These are phyloP conservation scores for Diogma glabrata DNA, from an alignment of 2,888 invertebrate genomes.

Conservation along the genomic window DNA sequence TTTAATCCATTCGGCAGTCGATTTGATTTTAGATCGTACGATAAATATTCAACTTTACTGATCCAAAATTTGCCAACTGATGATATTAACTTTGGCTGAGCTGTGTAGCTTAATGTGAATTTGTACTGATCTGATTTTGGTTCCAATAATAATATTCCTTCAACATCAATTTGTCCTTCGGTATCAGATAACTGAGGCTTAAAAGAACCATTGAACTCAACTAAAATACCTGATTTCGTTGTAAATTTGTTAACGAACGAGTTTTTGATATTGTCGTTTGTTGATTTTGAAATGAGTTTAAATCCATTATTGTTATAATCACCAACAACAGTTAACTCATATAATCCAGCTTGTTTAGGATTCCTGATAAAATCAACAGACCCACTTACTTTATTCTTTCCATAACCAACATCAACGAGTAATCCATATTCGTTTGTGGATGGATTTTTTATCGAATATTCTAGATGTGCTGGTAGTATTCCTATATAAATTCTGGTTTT, in stretches of 20 bases:
- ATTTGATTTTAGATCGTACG: conserved; percentile 25
- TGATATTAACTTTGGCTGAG: conserved; percentile 33
- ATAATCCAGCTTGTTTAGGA: background rate
- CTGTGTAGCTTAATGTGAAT: conserved; percentile 10
- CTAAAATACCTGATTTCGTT: conserved; percentile 30
- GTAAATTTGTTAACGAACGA: conserved; percentile 25
- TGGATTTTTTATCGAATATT: background rate
- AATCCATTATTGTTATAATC: conserved; percentile 35
- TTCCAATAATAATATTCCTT: conserved; percentile 26
- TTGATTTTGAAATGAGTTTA: conserved; percentile 3
- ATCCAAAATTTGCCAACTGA: conserved; percentile 32
- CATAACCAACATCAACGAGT: background rate
- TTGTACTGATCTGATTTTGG: conserved; percentile 25
- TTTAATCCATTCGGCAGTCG: conserved; percentile 28
- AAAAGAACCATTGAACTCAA: conserved; percentile 29
- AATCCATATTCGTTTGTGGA: background rate
- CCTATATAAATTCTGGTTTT: background rate
- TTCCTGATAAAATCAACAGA: background rate
- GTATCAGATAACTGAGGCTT: conserved; percentile 18
- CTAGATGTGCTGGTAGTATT: background rate
- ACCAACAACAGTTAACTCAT: conserved; percentile 19
- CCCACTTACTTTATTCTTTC: background rate
- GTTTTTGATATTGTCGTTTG: conserved; percentile 25
- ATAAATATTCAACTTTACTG: conserved; percentile 26
- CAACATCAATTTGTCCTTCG: conserved; percentile 29